Conservation (phyloP, 2,113 vertebrate species). For the Heterochromis multidens region DNA sequence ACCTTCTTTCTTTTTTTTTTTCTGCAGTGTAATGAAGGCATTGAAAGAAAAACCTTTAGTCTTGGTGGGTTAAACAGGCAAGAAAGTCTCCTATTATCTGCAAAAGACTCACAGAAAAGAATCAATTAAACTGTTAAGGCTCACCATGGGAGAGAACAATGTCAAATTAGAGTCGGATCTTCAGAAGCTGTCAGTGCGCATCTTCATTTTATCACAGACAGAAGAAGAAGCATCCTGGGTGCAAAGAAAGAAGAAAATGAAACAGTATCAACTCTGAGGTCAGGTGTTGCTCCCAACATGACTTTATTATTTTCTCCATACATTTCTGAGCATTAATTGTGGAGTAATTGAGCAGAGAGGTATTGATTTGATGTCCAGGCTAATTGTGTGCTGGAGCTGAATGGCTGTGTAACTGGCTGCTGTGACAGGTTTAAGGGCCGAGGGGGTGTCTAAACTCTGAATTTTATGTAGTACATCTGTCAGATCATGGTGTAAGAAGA, state of each 20-base stretch:
- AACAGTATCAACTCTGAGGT: slow-evolving; percentile 11
- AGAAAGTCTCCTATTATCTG: background rate
- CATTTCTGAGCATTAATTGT: slow-evolving; percentile 15
- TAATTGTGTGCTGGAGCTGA: slow-evolving; percentile 32
- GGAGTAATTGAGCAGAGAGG: slow-evolving; percentile 27
- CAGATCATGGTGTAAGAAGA: background rate
- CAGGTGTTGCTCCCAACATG: slow-evolving; percentile 9
- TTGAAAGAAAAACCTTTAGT: background rate
- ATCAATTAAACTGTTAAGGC: slow-evolving; percentile 36
- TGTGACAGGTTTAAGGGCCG: slow-evolving; percentile 27
- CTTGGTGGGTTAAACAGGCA: background rate
- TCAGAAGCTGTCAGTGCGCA: slow-evolving; percentile 6
- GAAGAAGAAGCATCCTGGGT: background rate
- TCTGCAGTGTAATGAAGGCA: background rate
- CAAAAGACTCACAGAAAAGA: background rate
- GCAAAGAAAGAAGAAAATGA: background rate
- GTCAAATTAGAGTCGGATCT: slow-evolving; percentile 23
- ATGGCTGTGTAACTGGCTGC: background rate
- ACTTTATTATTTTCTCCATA: slow-evolving; percentile 32
- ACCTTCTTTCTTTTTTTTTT: background rate
- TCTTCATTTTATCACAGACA: slow-evolving; percentile 3
- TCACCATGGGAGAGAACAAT: slow-evolving; percentile 36
- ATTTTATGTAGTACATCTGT: slow-evolving; percentile 32
- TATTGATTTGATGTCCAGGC: slow-evolving; percentile 48
- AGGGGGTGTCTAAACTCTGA: slow-evolving; percentile 7